These are phyloP conservation scores for Nemoura dubitans DNA, from an alignment of 2,888 invertebrate genomes.

Conservation along the genomic window DNA sequence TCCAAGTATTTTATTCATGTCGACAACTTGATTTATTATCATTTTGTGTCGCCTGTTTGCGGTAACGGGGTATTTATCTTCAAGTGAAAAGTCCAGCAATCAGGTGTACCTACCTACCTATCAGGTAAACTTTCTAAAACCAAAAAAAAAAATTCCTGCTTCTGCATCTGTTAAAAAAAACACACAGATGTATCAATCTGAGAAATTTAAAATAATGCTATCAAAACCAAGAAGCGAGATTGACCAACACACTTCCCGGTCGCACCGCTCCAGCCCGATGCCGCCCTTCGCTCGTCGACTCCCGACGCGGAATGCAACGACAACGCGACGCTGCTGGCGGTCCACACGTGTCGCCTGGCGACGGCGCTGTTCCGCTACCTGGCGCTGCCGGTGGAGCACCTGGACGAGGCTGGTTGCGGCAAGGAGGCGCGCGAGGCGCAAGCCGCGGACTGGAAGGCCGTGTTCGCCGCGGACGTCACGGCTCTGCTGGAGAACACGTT, in stretches of 20 bases:
- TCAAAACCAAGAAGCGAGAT: background rate
- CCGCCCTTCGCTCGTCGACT: background rate
- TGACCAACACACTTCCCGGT: background rate
- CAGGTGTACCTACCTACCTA: no score
- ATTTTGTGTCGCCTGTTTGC: no score
- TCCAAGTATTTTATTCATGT: no score
- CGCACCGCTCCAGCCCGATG: background rate
- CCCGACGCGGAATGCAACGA: slow-evolving; percentile 37
- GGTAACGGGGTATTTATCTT: no score
- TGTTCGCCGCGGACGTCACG: background rate
- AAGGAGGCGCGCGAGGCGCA: background rate
- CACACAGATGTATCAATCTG: no score
- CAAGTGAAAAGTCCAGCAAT: no score
- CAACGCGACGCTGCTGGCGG: slow-evolving; percentile 64
- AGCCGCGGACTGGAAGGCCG: background rate
- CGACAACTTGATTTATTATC: no score
- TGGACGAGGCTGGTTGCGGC: no score
- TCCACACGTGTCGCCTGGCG: slow-evolving; percentile 66
- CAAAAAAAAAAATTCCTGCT: no score
- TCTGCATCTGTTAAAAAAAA: no score
- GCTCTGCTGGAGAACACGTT: background rate
- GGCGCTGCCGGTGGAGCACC: slow-evolving; percentile 9
- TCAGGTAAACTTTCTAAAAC: no score
- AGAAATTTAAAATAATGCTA: no score
- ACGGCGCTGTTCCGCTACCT: slow-evolving; percentile 52